Evolutionary conservation across 2,888 invertebrate genomes (phyloP), one percentile per base, ranked within the genome.

Genomic region (Petrolisthes manimaculis): DNA sequence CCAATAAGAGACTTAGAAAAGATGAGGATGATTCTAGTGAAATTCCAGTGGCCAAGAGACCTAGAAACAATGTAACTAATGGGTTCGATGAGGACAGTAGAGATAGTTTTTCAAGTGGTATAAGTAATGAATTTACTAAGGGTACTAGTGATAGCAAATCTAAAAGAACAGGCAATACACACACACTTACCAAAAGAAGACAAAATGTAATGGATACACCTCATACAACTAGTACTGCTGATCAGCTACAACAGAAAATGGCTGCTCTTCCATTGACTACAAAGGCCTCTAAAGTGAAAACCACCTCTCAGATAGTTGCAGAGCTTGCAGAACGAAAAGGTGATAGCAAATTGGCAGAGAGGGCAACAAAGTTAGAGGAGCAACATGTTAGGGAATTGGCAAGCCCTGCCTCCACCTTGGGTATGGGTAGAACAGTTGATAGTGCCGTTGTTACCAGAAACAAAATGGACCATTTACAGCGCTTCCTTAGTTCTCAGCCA

Each of bases 261-360:
- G 88, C 90, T 71, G 90, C 86, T 53, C 55, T 89, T 78, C 86
- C 95, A 92, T 93, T 95, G 92, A 95, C 95, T 75, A 94, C 95
- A 91, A 94, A 94, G 91, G 94, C 94, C 54, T 95, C 95, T 37
- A 95, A 95, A 92, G 94, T 96, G 80, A 96, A 96, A 93, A 96
- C 96, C 54, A 97, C 97, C 0, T 95, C 96, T 92, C 96, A 97
- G 93, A 93, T 97, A 86, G 94, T 97, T 89, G 96, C 96, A 85
- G 96, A 96, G 93, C 94, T 97, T 67, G 91, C 91, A 24, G 89
- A 90, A 80, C 81, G 91, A 56, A 89, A 90, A 82, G 91, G 91
- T 74, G 91, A 91, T 80, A 88, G 85, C 53, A 84, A 89, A 55
- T 83, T 91, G 82, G 91, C 91, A 54, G 86, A 89, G 61, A 84